These are phyloP conservation scores for Polydrusus pterygomalis DNA, from an alignment of 2,888 invertebrate genomes.

Conservation along the genomic window DNA sequence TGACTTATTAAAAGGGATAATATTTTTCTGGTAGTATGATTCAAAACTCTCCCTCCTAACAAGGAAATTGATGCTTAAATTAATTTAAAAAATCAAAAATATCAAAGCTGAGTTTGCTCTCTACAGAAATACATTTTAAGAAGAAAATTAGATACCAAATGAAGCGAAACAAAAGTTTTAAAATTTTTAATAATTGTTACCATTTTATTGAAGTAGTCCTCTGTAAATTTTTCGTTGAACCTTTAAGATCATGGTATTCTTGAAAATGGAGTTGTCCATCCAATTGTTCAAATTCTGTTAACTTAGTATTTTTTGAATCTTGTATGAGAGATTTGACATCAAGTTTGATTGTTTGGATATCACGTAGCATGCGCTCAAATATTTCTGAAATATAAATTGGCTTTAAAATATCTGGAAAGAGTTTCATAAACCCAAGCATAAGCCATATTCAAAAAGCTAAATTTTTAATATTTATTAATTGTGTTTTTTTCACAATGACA, in stretches of 20 bases:
- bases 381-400: slow-evolving; percentile 5
- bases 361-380: not conserved
- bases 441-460: no score
- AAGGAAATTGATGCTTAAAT: no score
- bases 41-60: no score
- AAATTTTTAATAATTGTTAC: not conserved
- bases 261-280: not conserved
- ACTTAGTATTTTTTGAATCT: not conserved
- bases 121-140: no score
- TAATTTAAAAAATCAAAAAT: no score
- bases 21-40: no score
- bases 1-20: no score
- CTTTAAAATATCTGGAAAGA: not conserved
- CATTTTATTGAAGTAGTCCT: not conserved
- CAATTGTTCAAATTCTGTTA: not conserved
- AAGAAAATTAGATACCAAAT: no score
- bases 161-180: no score
- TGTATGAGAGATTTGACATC: not conserved
- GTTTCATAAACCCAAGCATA: not conserved
- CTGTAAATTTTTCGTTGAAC: not conserved
- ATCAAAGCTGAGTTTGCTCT: no score
- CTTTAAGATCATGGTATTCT: not conserved
- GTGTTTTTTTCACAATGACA: no score
- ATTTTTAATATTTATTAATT: no score
- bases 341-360: not conserved